Conservation (phyloP, 2,888 invertebrate species). For the Glaucopsyche alexis region DNA sequence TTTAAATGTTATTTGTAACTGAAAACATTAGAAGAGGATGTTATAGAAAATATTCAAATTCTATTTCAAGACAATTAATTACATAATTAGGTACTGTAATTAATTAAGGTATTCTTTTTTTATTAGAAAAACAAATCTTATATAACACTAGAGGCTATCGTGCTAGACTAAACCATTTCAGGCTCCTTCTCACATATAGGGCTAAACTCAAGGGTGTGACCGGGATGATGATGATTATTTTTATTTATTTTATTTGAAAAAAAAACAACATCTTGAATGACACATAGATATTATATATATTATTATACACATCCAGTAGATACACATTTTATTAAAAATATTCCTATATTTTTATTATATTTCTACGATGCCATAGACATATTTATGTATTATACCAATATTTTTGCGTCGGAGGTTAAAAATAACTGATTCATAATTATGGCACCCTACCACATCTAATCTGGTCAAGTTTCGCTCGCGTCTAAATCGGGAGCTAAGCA, state of each 20-base stretch:
- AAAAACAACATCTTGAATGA: too few species aligned
- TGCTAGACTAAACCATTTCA: too few species aligned
- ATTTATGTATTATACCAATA: background rate
- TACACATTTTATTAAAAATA: too few species aligned
- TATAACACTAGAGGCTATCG: too few species aligned
- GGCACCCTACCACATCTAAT: background rate
- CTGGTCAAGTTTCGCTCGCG: background rate
- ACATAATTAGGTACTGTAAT: too few species aligned
- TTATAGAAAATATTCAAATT: background rate
- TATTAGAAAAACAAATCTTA: background rate
- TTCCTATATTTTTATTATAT: too few species aligned
- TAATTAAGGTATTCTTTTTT: too few species aligned
- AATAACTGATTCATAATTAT: background rate
- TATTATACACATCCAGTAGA: too few species aligned
- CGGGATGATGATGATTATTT: background rate
- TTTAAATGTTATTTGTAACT: background rate
- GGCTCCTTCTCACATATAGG: too few species aligned
- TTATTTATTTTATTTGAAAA: background rate
- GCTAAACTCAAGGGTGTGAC: too few species aligned
- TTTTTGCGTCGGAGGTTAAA: background rate
- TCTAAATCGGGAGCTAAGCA: conserved; percentile 20
- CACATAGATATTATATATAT: too few species aligned
- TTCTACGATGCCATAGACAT: background rate
- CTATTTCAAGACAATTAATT: background rate
- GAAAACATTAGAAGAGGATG: background rate